Conservation (phyloP, 2,113 vertebrate species). For the Nymphicus hollandicus region DNA sequence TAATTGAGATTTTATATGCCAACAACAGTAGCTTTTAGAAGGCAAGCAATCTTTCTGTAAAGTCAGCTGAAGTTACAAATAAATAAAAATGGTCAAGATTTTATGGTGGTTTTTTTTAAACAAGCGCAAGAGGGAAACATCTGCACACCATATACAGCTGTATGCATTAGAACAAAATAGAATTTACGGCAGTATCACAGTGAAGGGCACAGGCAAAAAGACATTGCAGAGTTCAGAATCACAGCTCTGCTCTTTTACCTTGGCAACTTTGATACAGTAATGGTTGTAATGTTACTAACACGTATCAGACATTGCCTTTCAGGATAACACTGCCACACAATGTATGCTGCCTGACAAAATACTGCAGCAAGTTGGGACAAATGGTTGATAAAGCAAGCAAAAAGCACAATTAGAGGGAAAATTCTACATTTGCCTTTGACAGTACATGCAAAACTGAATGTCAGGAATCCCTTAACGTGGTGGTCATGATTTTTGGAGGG, state of each 20-base stretch:
- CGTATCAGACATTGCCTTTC: neutral
- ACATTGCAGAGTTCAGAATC: neutral
- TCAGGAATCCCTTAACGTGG: rapidly evolving
- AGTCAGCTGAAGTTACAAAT: neutral
- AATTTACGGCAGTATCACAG: neutral
- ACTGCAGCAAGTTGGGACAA: neutral
- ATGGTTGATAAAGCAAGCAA: neutral
- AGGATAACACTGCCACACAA: neutral
- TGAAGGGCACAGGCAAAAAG: neutral
- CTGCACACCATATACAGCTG: neutral
- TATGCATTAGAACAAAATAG: neutral
- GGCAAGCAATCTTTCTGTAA: neutral
- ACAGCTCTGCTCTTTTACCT: neutral
- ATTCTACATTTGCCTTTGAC: neutral
- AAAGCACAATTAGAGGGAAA: neutral
- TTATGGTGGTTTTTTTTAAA: neutral
- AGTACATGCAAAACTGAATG: neutral
- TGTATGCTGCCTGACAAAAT: neutral
- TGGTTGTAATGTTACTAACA: neutral
- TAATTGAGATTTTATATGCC: neutral
- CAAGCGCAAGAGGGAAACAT: neutral
- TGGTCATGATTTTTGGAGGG: neutral
- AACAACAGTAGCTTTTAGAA: neutral
- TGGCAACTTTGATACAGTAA: neutral
- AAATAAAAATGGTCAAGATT: neutral